Conservation (phyloP, 2,888 invertebrate species). For the Doris montereyensis region DNA sequence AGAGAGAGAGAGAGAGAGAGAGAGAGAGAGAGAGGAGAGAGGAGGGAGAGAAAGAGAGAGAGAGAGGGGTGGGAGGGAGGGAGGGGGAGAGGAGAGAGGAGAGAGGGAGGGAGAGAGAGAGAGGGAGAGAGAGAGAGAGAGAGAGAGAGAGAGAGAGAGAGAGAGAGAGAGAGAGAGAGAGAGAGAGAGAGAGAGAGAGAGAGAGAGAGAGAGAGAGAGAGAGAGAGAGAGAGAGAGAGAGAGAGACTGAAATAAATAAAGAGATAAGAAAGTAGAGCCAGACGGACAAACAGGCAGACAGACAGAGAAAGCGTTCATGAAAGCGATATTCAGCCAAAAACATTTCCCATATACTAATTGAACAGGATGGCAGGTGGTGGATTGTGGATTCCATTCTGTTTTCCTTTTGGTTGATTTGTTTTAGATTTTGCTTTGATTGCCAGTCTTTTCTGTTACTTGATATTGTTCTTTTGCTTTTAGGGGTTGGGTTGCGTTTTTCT, state of each 20-base stretch:
- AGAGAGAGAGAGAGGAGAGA: neutral
- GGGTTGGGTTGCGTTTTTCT: too few species aligned
- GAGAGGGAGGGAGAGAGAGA: neutral
- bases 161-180: neutral
- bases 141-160: neutral
- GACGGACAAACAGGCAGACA: neutral
- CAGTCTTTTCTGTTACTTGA: too few species aligned
- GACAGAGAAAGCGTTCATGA: neutral
- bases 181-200: neutral
- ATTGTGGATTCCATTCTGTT: too few species aligned
- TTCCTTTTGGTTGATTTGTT: too few species aligned
- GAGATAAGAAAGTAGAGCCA: neutral
- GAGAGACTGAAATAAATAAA: constrained; percentile 2
- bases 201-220: neutral
- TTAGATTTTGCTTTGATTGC: too few species aligned
- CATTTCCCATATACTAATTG: too few species aligned
- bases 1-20: neutral
- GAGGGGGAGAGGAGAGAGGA: neutral
- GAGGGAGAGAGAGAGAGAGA: constrained; percentile 10
- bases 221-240: constrained; percentile 1
- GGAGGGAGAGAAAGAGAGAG: neutral
- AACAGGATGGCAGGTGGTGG: too few species aligned
- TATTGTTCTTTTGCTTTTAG: too few species aligned
- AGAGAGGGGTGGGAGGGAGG: neutral
- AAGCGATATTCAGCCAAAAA: neutral